Percentiles rank a stretch among this genome's conserved stretches.
Evolutionary conservation across 2,797 vertebrate genomes (phyloP).

Genomic region (Spinibarbus caldwelli): DNA sequence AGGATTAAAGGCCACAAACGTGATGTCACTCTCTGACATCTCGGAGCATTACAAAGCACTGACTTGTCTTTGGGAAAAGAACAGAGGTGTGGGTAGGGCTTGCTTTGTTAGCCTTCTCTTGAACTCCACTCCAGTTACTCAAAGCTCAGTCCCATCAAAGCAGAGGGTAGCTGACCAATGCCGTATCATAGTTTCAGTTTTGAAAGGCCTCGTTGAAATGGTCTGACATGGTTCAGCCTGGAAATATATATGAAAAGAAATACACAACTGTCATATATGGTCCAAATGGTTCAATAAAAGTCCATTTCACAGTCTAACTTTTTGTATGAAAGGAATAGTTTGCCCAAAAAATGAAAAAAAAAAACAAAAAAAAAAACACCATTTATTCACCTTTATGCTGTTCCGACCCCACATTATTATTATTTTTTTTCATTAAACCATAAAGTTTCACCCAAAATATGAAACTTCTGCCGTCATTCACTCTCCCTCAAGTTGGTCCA

Average conservation of each 20-base stretch:
- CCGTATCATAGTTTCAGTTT: conserved; percentile 38
- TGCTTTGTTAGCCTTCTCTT: conserved; percentile 62
- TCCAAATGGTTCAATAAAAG: background rate
- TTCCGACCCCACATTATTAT: too few relatives aligned
- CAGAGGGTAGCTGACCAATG: conserved; percentile 27
- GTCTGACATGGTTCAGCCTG: background rate
- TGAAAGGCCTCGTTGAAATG: conserved; percentile 15
- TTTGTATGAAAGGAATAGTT: background rate
- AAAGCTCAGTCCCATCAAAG: conserved; percentile 35
- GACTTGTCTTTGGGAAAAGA: conserved; percentile 58
- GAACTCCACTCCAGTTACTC: conserved; percentile 51
- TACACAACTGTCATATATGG: background rate
- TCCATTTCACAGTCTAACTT: background rate
- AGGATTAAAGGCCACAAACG: conserved; percentile 62
- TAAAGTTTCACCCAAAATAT: background rate
- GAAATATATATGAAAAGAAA: conserved; percentile 18
- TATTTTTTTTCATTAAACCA: background rate
- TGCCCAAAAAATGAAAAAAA: too few relatives aligned
- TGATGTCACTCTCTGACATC: conserved; percentile 65
- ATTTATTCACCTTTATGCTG: background rate
- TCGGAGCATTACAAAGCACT: conserved; percentile 56
- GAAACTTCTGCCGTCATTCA: too few relatives aligned
- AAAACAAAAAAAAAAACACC: too few relatives aligned
- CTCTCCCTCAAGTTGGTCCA: too few relatives aligned
- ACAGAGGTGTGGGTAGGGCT: conserved; percentile 56